Conservation (phyloP, 2,797 vertebrate species). For the Phoebastria nigripes region DNA sequence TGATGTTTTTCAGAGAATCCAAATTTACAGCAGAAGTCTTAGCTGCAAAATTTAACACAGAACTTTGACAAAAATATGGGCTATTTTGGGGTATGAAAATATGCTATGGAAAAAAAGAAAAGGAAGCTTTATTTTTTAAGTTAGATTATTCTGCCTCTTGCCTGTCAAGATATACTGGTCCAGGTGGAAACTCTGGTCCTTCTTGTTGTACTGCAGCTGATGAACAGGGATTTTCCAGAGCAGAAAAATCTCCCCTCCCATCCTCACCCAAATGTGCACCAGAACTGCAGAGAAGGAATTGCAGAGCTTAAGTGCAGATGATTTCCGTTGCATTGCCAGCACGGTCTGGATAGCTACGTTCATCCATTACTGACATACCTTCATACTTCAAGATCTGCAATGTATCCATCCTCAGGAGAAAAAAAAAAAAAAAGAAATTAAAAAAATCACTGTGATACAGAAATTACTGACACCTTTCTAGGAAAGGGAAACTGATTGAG, state of each 20-base stretch:
- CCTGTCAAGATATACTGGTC: not conserved
- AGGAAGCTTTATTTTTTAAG: not conserved
- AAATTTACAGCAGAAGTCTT: not conserved
- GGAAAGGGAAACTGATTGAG: not conserved
- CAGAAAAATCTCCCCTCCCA: not conserved
- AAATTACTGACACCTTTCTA: not conserved
- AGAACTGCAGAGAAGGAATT: not conserved
- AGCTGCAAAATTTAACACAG: not conserved
- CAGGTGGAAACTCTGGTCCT: not conserved
- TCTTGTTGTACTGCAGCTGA: not conserved
- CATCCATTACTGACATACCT: not conserved
- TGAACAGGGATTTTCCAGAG: not conserved
- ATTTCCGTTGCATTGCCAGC: not conserved
- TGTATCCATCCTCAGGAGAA: not conserved
- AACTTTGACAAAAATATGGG: not conserved
- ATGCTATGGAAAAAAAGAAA: not conserved
- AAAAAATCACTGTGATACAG: fast-evolving
- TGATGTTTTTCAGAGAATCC: not conserved
- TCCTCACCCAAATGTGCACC: not conserved
- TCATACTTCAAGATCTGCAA: not conserved
- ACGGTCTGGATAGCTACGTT: not conserved
- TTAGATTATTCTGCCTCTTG: not conserved
- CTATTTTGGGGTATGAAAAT: not conserved
- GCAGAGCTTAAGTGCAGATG: not conserved
- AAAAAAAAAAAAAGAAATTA: not conserved